phyloP scores from a whole-genome alignment of 2,113 vertebrate genomes.

The Sebastes fasciatus region DNA sequence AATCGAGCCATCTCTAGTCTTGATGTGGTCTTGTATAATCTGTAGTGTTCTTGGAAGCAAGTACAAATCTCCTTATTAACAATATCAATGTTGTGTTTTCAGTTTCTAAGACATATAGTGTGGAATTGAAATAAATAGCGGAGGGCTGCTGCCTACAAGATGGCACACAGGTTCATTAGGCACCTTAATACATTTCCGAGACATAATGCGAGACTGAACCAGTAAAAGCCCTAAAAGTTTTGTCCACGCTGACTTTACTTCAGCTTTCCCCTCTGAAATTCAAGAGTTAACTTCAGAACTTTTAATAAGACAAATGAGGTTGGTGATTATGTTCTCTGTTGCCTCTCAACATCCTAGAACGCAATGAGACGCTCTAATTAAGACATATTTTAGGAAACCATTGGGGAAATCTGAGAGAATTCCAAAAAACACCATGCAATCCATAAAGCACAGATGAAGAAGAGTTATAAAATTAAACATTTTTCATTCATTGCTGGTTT shows the following conservation, averaged over 20 bases:
- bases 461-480: neutral
- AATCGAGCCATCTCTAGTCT: neutral
- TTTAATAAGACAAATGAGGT: slow-evolving; percentile 48
- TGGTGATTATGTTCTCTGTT: slow-evolving; percentile 41
- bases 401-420: slow-evolving; percentile 26
- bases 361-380: slow-evolving; percentile 40
- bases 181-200: slow-evolving; percentile 62
- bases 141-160: slow-evolving; percentile 39
- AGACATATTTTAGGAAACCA: slow-evolving; percentile 29
- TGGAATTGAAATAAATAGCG: slow-evolving; percentile 57
- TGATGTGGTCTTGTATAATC: neutral
- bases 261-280: slow-evolving; percentile 3
- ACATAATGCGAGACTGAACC: slow-evolving; percentile 37
- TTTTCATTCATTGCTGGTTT: neutral
- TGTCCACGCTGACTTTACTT: slow-evolving; percentile 15
- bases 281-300: slow-evolving; percentile 33
- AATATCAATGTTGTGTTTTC: slow-evolving; percentile 39
- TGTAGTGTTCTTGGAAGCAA: neutral
- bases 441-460: neutral
- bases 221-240: slow-evolving; percentile 27
- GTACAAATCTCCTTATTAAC: slow-evolving; percentile 9
- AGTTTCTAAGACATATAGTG: slow-evolving; percentile 28
- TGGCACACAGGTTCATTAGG: slow-evolving; percentile 67
- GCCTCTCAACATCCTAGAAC: slow-evolving; percentile 30
- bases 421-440: slow-evolving; percentile 25